phyloP scores from a whole-genome alignment of 2,113 vertebrate genomes.

The Rafetus swinhoei region DNA sequence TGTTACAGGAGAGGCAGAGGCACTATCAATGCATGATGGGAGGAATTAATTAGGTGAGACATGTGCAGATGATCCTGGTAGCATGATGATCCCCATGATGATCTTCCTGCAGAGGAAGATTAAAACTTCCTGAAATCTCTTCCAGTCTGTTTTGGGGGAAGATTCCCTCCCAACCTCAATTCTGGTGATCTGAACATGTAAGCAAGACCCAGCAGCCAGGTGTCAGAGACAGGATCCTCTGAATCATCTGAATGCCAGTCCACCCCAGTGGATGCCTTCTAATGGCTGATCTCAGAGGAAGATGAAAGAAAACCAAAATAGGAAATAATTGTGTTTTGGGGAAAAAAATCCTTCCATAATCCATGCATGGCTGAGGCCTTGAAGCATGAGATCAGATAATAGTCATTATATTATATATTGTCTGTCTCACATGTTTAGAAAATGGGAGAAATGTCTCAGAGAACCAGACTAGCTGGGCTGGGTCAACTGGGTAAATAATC shows the following conservation, averaged over 20 bases:
- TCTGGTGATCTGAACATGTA: not conserved
- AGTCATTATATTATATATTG: not conserved
- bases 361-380: not conserved
- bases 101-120: not conserved
- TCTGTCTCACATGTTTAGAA: not conserved
- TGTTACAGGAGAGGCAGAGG: too few species aligned
- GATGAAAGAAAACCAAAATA: not conserved
- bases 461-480: not conserved
- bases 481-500: not conserved
- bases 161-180: not conserved
- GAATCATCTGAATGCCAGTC: too few species aligned
- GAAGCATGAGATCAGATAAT: not conserved
- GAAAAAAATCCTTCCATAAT: not conserved
- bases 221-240: not conserved
- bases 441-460: not conserved
- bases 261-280: not conserved
- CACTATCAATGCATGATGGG: too few species aligned
- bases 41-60: not conserved
- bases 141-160: not conserved
- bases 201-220: not conserved
- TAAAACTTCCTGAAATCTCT: not conserved
- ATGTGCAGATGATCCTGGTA: not conserved
- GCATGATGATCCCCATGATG: not conserved
- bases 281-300: not conserved
- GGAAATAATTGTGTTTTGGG: not conserved